Conservation (phyloP, 2,888 invertebrate genomes). For the Drosophila atripex region DNA sequence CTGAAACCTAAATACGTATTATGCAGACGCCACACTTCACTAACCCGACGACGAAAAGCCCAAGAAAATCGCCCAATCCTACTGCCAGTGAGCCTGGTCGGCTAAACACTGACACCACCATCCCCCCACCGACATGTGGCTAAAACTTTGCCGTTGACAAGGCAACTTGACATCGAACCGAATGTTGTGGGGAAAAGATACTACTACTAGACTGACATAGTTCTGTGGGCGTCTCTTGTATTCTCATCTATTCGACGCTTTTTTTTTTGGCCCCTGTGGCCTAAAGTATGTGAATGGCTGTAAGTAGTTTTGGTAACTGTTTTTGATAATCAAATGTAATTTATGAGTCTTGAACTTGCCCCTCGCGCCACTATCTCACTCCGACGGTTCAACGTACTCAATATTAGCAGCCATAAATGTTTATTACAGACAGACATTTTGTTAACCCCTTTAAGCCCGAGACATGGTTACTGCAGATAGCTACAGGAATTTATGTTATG, state of each 20-base stretch:
- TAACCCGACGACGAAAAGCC: slow-evolving; percentile 25
- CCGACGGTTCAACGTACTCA: slow-evolving; percentile 38
- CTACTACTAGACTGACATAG: slow-evolving; percentile 36
- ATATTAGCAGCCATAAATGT: slow-evolving; percentile 43
- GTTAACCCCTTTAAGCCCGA: slow-evolving; percentile 36
- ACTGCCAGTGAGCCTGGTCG: neutral
- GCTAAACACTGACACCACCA: slow-evolving; percentile 8
- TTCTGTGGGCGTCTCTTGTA: slow-evolving; percentile 57
- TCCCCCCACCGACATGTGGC: slow-evolving; percentile 25
- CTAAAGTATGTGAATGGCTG: slow-evolving; percentile 46
- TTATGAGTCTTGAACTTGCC: slow-evolving; percentile 58
- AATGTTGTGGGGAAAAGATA: slow-evolving; percentile 7
- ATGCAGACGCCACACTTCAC: slow-evolving; percentile 49
- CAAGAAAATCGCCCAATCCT: slow-evolving; percentile 15
- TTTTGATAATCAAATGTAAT: slow-evolving; percentile 67
- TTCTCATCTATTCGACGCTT: slow-evolving; percentile 52
- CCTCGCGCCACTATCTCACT: slow-evolving; percentile 14
- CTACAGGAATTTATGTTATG: slow-evolving; percentile 19
- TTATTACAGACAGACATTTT: slow-evolving; percentile 38
- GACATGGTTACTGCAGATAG: slow-evolving; percentile 30
- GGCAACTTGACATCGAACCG: slow-evolving; percentile 39
- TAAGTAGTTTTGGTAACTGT: slow-evolving; percentile 65
- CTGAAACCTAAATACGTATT: slow-evolving; percentile 64
- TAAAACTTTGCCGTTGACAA: slow-evolving; percentile 59
- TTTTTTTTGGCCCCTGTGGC: slow-evolving; percentile 36